Evolutionary conservation across 2,888 invertebrate genomes (phyloP).

Genomic region (Dolomedes plantarius): DNA sequence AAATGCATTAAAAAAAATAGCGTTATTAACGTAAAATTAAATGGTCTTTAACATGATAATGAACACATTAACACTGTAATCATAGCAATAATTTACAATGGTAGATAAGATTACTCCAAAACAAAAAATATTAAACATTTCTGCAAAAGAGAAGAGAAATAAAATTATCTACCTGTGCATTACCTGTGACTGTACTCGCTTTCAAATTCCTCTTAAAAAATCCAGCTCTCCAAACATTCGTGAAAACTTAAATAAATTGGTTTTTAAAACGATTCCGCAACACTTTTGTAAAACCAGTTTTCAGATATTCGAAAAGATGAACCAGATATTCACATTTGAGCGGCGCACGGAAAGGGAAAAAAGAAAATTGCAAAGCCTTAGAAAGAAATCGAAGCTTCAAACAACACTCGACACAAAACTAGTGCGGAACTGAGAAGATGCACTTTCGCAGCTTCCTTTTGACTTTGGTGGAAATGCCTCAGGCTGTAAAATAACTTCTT

Average conservation of each 20-base stretch:
- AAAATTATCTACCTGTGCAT: too few species aligned
- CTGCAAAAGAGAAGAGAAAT: too few species aligned
- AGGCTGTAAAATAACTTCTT: constrained; percentile 20
- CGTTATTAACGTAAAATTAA: too few species aligned
- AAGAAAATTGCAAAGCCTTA: neutral
- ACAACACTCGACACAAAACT: neutral
- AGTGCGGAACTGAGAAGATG: constrained; percentile 8
- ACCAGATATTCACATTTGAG: too few species aligned
- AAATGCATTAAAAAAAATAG: too few species aligned
- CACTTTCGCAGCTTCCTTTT: constrained; percentile 21
- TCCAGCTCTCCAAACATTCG: neutral
- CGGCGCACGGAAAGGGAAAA: neutral
- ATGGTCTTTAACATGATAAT: too few species aligned
- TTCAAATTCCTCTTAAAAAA: neutral
- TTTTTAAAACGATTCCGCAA: neutral
- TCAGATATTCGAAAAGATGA: neutral
- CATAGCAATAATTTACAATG: too few species aligned
- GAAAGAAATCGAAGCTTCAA: neutral
- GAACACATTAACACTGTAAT: too few species aligned
- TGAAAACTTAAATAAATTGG: neutral
- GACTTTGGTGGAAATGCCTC: constrained; percentile 1
- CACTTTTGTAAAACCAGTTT: constrained; percentile 5
- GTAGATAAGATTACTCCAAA: too few species aligned
- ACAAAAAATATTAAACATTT: too few species aligned
- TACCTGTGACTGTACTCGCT: too few species aligned